These are phyloP conservation scores for Lates japonicus DNA, from an alignment of 2,797 vertebrate genomes.

Conservation along the genomic window DNA sequence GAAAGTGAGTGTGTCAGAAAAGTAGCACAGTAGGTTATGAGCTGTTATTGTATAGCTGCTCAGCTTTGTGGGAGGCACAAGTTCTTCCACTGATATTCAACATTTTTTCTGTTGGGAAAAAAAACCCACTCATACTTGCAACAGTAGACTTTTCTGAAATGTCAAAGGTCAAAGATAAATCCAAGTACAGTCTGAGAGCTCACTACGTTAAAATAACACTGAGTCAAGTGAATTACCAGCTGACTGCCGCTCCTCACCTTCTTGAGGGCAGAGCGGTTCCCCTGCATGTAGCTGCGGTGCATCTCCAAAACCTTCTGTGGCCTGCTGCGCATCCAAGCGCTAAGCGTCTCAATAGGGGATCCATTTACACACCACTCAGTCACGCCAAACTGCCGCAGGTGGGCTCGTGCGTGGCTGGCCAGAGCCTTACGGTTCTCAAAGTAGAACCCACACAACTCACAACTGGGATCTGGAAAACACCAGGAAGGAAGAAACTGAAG, in stretches of 20 bases:
- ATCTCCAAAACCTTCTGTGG: slow-evolving; percentile 94
- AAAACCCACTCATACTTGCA: neutral
- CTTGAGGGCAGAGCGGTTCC: slow-evolving; percentile 90
- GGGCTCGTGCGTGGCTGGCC: slow-evolving; percentile 95
- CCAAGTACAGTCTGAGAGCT: neutral
- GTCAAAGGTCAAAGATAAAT: slow-evolving; percentile 15
- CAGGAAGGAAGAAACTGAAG: slow-evolving; percentile 2
- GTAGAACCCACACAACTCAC: slow-evolving; percentile 96
- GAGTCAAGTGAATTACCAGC: neutral
- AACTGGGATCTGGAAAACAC: slow-evolving; percentile 88
- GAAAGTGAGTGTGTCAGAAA: slow-evolving; percentile 27
- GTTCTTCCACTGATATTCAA: slow-evolving; percentile 17
- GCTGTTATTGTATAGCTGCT: slow-evolving; percentile 24
- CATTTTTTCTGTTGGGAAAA: neutral
- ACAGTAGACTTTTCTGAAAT: neutral
- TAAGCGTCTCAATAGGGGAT: slow-evolving; percentile 96
- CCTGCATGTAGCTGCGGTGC: slow-evolving; percentile 95
- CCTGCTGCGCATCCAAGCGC: slow-evolving; percentile 96
- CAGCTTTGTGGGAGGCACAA: slow-evolving; percentile 29
- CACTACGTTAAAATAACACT: neutral
- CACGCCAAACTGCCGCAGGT: slow-evolving; percentile 96
- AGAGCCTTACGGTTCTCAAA: slow-evolving; percentile 97
- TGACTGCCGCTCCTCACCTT: slow-evolving; percentile 83
- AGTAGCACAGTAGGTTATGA: slow-evolving; percentile 46
- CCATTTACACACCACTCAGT: slow-evolving; percentile 98